phyloP scores from a whole-genome alignment of 2,113 vertebrate genomes.

The pig (Sus scrofa) region T2T-Sscrofa CM000819.6:115946501-115947000 shows the following conservation, averaged over 20 bases:
- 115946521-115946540: too few species aligned
- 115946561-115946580: too few species aligned
- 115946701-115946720: too few species aligned
- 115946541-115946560: too few species aligned
- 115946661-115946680: too few species aligned
- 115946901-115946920: constrained; percentile 98
- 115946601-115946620: too few species aligned
- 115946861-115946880: constrained; percentile 99
- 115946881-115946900: constrained; percentile 97
- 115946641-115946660: too few species aligned
- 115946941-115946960: constrained; percentile 96
- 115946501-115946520: too few species aligned
- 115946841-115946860: constrained; percentile 91
- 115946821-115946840: background rate
- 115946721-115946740: background rate
- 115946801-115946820: background rate
- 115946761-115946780: background rate
- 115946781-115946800: background rate
- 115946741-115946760: background rate
- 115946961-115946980: constrained; percentile 99
- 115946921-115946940: constrained; percentile 99
- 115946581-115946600: too few species aligned
- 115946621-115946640: too few species aligned
- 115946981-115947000: constrained; percentile 91
- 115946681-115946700: too few species aligned